Conservation (phyloP, 2,113 vertebrate species). For the Corapipo altera region DNA sequence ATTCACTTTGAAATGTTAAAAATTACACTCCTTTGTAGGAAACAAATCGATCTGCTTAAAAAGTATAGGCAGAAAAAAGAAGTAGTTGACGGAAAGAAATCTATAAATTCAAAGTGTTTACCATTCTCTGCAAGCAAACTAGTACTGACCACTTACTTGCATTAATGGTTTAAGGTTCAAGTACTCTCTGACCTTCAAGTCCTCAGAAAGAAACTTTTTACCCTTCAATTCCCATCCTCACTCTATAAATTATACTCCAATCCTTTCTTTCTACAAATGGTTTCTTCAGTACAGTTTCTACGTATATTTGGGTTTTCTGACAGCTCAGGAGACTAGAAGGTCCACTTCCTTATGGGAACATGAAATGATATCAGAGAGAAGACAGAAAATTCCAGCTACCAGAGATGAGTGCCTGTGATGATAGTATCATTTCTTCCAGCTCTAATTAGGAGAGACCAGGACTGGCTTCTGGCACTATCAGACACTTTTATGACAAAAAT, state of each 20-base stretch:
- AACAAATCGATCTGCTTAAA: neutral
- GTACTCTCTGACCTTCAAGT: neutral
- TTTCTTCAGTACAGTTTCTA: neutral
- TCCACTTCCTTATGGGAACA: neutral
- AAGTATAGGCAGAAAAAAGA: neutral
- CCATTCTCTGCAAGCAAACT: neutral
- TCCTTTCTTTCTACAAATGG: neutral
- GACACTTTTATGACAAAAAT: neutral
- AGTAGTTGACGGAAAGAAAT: neutral
- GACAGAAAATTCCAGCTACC: neutral
- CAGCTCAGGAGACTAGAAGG: neutral
- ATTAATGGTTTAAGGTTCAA: neutral
- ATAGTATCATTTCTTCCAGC: neutral
- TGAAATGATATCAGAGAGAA: neutral
- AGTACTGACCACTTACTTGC: neutral
- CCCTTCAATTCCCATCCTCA: neutral
- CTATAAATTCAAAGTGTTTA: neutral
- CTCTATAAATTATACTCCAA: neutral
- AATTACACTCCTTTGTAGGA: neutral
- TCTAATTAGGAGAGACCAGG: neutral
- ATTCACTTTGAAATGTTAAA: neutral
- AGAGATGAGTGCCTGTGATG: neutral
- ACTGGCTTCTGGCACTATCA: neutral
- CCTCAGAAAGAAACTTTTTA: neutral
- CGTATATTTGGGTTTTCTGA: neutral